Evolutionary conservation across 2,888 invertebrate species (phyloP), one percentile per base, ranked within the genome.

Genomic region (Spodoptera exigua): DNA sequence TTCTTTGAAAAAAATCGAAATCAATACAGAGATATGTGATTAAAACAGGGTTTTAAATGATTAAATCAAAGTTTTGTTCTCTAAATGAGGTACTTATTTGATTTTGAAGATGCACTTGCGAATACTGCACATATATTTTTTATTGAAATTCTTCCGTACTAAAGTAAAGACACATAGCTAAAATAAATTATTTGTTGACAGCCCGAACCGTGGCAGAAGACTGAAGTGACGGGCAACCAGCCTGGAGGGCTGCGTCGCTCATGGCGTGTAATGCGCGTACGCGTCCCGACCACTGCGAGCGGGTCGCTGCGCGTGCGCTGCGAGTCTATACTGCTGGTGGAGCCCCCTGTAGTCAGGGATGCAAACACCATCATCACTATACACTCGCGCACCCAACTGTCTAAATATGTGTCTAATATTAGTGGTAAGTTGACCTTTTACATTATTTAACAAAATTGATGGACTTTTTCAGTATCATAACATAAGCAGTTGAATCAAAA

Each of bases 391-490:
- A 93, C 94, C 21, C 89, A 91, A 64, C 76, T 91, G n/a, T 93
- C 93, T 3, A 94, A 93, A 86, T 94, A 89, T 66, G 92, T 93
- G 47, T 88, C 93, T 61, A 90, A 86, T 85, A 89, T 84, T 81
- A 86, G 79, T 82, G 91, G 92, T 91, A 69, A 80, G 83, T 74
- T 12, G 3, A 14, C 9, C 21, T 10, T 1, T 41, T 0, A 4
- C 3, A 18, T 41, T n/a, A 39, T 10, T 9, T 12, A 37, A 27
- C 4, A 9, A 0, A 27, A 27, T 18, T 18, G 9, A 7, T 27
- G n/a, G n/a, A n/a, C n/a, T n/a, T n/a, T n/a, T n/a, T n/a, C n/a
- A n/a, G n/a, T 27, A 1, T 27, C 27, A 27, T n/a, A n/a, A n/a
- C n/a, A n/a, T n/a, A n/a, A n/a, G n/a, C n/a, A n/a, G n/a, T n/a